These are phyloP conservation scores for Neosalanx taihuensis DNA, from an alignment of 2,797 vertebrate genomes.

Conservation along the genomic window DNA sequence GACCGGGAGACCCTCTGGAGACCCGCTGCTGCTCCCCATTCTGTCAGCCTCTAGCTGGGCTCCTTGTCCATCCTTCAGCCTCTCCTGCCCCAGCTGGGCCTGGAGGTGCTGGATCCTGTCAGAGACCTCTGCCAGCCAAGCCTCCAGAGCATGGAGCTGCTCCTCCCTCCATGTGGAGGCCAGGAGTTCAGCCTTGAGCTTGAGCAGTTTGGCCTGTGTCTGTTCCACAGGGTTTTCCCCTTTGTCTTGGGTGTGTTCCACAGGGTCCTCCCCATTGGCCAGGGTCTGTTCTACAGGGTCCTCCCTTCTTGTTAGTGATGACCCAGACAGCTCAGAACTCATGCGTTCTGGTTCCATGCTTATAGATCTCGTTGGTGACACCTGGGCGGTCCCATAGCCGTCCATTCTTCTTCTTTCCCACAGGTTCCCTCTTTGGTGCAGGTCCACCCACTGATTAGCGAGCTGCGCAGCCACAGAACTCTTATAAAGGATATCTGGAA, in stretches of 20 bases:
- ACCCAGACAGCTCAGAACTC: not conserved
- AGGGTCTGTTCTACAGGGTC: not conserved
- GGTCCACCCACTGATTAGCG: constrained; percentile 32
- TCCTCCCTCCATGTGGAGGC: not conserved
- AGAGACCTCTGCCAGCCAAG: not conserved
- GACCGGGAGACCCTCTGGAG: not conserved
- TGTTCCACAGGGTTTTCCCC: too few species aligned
- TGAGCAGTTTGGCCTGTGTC: not conserved
- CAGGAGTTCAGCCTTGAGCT: not conserved
- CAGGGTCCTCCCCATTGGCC: not conserved
- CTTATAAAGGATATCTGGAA: constrained; percentile 57
- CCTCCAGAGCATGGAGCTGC: not conserved
- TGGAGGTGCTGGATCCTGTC: not conserved
- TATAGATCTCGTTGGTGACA: not conserved
- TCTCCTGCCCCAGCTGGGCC: not conserved
- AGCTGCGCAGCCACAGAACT: constrained; percentile 45
- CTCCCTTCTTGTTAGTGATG: not conserved
- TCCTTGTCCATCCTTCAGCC: not conserved
- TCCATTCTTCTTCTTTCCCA: not conserved
- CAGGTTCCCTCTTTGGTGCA: constrained; percentile 38
- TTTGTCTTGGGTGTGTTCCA: not conserved
- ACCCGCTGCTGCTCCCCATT: not conserved
- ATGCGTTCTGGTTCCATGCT: not conserved
- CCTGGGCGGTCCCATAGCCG: not conserved
- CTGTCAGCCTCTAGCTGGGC: not conserved